These are phyloP conservation scores for Sciaenops ocellatus DNA, from an alignment of 2,797 vertebrate species.

Conservation along the genomic window DNA sequence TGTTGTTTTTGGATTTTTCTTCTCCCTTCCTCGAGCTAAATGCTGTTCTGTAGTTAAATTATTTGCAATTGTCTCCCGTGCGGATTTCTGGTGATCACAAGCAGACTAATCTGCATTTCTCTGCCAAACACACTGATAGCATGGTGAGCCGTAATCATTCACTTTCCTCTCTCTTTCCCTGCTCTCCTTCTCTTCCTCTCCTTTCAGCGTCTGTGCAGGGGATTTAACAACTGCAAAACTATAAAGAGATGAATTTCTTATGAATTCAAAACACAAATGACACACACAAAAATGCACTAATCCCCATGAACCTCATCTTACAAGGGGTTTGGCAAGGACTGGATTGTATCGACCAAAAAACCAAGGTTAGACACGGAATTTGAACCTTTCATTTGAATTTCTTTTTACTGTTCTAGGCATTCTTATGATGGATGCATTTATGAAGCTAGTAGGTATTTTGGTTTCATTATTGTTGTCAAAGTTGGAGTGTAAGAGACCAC, in stretches of 20 bases:
- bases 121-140: slow-evolving; percentile 22
- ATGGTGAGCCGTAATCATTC: slow-evolving; percentile 10
- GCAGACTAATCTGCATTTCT: slow-evolving; percentile 18
- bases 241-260: background rate
- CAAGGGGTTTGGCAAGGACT: background rate
- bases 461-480: too few relatives aligned
- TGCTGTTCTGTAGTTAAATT: slow-evolving; percentile 13
- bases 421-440: too few relatives aligned
- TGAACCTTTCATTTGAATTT: background rate
- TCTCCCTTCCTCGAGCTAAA: slow-evolving; percentile 10
- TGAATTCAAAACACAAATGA: background rate
- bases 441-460: too few relatives aligned
- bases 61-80: slow-evolving; percentile 21
- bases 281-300: background rate
- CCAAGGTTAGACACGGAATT: background rate
- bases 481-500: too few relatives aligned
- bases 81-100: slow-evolving; percentile 41
- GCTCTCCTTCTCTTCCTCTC: background rate
- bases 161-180: background rate
- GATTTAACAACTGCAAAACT: background rate
- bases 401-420: too few relatives aligned
- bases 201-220: background rate
- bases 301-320: background rate
- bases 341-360: background rate
- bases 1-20: slow-evolving; percentile 9